A percentile compares a stretch with the other conserved stretches of the same genome.
Evolutionary conservation across 2,113 vertebrate genomes (phyloP).

Genomic region (Xiphorhynchus elegans): DNA sequence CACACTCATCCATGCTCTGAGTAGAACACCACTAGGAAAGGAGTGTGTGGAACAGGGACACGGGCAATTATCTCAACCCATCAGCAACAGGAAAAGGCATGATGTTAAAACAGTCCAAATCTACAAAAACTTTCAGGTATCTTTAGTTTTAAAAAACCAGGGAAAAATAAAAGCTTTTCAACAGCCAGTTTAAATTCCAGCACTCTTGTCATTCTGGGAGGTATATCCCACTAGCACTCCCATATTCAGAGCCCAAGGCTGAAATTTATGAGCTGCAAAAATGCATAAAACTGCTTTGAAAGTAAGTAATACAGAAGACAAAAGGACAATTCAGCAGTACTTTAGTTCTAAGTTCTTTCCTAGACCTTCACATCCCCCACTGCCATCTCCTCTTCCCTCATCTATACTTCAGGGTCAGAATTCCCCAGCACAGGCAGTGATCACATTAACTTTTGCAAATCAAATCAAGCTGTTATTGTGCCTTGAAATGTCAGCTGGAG

Average conservation of each 20-base stretch:
- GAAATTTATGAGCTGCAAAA: background rate
- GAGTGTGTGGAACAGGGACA: background rate
- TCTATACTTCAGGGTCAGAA: background rate
- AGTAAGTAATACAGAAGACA: background rate
- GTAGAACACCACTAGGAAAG: background rate
- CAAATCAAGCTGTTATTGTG: background rate
- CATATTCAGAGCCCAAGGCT: background rate
- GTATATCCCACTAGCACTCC: background rate
- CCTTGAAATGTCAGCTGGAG: background rate
- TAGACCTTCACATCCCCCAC: background rate
- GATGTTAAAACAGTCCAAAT: background rate
- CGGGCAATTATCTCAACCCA: background rate
- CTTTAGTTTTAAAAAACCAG: background rate
- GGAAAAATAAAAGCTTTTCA: background rate
- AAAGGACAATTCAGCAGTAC: background rate
- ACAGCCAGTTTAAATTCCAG: background rate
- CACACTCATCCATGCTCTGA: background rate
- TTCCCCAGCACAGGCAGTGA: background rate
- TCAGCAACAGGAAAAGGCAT: background rate
- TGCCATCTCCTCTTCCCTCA: background rate
- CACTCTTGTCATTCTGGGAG: background rate
- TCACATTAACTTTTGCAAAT: background rate
- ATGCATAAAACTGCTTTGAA: background rate
- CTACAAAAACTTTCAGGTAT: background rate
- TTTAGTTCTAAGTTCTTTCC: background rate